Conservation (phyloP, 1,140 invertebrate species). For the Zeugodacus cucurbitae region DNA sequence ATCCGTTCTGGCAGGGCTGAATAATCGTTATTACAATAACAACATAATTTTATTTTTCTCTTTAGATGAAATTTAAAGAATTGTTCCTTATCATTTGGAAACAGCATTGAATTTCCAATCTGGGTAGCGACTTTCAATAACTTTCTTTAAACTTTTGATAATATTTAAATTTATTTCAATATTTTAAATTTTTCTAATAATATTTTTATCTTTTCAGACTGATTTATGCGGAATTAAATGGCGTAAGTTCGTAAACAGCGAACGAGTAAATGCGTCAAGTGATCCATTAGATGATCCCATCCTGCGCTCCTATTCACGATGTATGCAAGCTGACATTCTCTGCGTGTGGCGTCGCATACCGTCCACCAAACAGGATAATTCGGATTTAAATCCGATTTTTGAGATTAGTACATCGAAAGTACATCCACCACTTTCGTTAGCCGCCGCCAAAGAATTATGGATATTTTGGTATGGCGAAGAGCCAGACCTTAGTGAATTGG, state of each 20-base stretch:
- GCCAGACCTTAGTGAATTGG: constrained; percentile 86
- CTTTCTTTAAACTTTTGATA: too few relatives aligned
- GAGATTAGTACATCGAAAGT: constrained; percentile 65
- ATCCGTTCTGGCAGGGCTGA: too few relatives aligned
- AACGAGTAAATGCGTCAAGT: constrained; percentile 69
- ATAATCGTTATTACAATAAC: too few relatives aligned
- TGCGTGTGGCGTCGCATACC: constrained; percentile 94
- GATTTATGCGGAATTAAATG: constrained; percentile 99
- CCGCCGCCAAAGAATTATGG: constrained; percentile 94
- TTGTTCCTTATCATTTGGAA: too few relatives aligned
- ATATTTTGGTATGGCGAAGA: constrained; percentile 99
- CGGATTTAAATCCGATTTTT: constrained; percentile 62
- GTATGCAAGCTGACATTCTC: constrained; percentile 92
- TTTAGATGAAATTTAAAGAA: too few relatives aligned
- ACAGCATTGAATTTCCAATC: too few relatives aligned
- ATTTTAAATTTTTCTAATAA: too few relatives aligned
- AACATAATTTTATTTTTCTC: too few relatives aligned
- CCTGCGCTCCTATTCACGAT: constrained; percentile 90
- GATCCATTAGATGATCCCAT: constrained; percentile 93
- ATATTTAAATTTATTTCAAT: too few relatives aligned
- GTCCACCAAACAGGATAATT: constrained; percentile 67
- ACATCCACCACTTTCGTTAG: constrained; percentile 76
- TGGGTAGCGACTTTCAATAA: too few relatives aligned
- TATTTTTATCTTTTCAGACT: constrained; percentile 75
- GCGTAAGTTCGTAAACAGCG: constrained; percentile 88